Base-by-base conservation (phyloP, 37 sponge, comb jelly and placozoan species). In the Bolinopsis microptera region DNA sequence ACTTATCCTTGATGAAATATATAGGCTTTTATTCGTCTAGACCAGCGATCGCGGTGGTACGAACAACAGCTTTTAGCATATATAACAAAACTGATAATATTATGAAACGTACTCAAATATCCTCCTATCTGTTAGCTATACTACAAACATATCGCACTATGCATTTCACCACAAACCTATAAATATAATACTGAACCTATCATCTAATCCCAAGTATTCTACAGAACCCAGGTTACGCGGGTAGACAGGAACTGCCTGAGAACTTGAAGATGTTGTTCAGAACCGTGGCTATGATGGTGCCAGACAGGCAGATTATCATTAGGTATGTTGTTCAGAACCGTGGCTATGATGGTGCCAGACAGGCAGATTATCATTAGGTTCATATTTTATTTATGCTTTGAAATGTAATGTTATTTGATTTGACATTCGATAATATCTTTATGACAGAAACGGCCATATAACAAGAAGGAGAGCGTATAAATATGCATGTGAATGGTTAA, bases 301-400 rank as follows among this genome's bases (percentile, higher is more conserved):
- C 94, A 5, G 94, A 94, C 36, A 33, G 74, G 30, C 69, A 92
- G 61, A 76, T 94, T 37, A 93, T 76, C 40, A 76, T 76, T 21
- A 13, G 72, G 93, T 69, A 16, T 97, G 93, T 96, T 96, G 33
- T 94, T 98, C 61, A 18, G 94, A 31, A 94, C 94, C 1, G 94
- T 94, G 23, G 94, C 94, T 22, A 94, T 94, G 94, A 94, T 94
- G 94, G 94, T 94, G 38, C 94, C 94, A 5, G 94, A 94, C 36
- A 33, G 74, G 30, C 69, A 92, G 61, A 76, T 94, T 37, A 93
- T 76, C 40, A 76, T 76, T 21, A 13, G 72, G 93, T 69, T n/a
- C n/a, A n/a, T n/a, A n/a, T n/a, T 18, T 97, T 97, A 35, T 98
- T 97, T 48, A 96, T 96, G 5, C 97, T 97, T 68, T 82, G 98